Percentiles rank a stretch among this genome's conserved stretches.
Conservation (phyloP, 1,140 invertebrate species). For the Drosophila carrolli region DNA sequence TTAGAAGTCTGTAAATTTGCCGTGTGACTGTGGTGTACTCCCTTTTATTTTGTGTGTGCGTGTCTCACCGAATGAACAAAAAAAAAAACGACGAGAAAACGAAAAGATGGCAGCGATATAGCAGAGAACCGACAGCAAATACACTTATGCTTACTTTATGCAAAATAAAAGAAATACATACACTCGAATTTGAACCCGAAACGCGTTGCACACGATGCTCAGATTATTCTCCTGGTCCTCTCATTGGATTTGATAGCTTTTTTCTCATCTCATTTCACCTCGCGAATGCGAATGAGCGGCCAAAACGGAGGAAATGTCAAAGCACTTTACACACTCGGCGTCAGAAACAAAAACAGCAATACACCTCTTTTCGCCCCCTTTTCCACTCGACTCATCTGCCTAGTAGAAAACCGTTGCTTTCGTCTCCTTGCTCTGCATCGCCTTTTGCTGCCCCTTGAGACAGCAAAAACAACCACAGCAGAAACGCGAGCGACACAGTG, state of each 20-base stretch:
- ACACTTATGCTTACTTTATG: constrained; percentile 83
- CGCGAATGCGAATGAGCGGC: constrained; percentile 68
- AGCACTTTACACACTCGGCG: constrained; percentile 71
- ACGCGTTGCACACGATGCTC: constrained; percentile 66
- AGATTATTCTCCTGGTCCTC: constrained; percentile 31
- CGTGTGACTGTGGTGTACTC: constrained; percentile 29
- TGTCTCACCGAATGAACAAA: constrained; percentile 58
- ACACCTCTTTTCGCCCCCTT: neutral
- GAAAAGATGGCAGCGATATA: constrained; percentile 32
- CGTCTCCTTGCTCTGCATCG: constrained; percentile 32
- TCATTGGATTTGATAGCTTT: neutral
- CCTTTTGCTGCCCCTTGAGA: constrained; percentile 31
- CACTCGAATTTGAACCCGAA: constrained; percentile 71
- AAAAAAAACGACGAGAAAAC: constrained; percentile 62
- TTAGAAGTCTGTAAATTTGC: constrained; percentile 46
- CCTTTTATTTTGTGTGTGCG: constrained; percentile 19
- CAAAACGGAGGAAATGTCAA: constrained; percentile 79
- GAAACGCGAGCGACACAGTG: constrained; percentile 44
- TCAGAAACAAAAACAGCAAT: constrained; percentile 51
- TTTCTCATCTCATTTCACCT: constrained; percentile 10
- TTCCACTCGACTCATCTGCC: constrained; percentile 9
- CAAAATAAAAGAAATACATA: constrained; percentile 82
- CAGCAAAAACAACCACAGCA: constrained; percentile 29
- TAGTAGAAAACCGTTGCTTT: constrained; percentile 55
- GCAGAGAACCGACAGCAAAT: constrained; percentile 53